A percentile compares a stretch with the other conserved stretches of the same genome.
Evolutionary conservation across 30 jellyfish, hydroid and myxozoan species (phyloP).

Genomic region (Hydra vulgaris): DNA sequence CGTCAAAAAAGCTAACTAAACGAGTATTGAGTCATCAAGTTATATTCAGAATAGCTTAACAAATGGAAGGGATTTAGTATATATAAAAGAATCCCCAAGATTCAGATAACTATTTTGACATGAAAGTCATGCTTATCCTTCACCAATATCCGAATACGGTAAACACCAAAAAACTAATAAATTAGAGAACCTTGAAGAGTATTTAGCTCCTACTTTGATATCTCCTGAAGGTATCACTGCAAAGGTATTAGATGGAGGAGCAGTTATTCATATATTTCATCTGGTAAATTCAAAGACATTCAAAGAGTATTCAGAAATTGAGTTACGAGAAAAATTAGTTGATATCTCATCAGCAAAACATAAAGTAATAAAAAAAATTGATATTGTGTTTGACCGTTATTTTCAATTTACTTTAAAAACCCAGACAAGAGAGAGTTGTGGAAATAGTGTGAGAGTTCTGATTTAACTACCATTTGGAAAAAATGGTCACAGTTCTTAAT

Average conservation of each 20-base stretch:
- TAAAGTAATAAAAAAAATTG: not conserved
- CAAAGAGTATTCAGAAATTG: slow-evolving; percentile 3
- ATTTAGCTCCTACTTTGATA: not conserved
- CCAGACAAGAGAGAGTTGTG: slow-evolving; percentile 1
- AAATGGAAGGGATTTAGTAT: not conserved
- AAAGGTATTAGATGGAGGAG: slow-evolving; percentile 1
- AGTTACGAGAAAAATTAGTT: not conserved
- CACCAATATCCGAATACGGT: slow-evolving; percentile 3
- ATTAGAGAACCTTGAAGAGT: slow-evolving; percentile 1
- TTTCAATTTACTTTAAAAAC: too few species aligned
- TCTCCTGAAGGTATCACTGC: slow-evolving; percentile 3
- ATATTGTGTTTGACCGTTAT: too few species aligned
- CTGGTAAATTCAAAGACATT: not conserved
- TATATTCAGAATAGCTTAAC: slow-evolving; percentile 3
- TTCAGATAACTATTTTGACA: slow-evolving; percentile 18
- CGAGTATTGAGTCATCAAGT: slow-evolving; percentile 2
- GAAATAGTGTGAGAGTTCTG: slow-evolving; percentile 1
- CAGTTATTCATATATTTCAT: not conserved
- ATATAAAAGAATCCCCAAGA: not conserved
- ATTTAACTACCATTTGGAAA: slow-evolving; percentile 18
- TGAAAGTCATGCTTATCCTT: not conserved
- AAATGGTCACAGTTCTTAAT: slow-evolving; percentile 24
- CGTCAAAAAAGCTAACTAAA: not conserved
- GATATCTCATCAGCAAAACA: slow-evolving; percentile 1
- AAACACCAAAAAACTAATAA: not conserved